Percentiles rank a stretch among this genome's conserved stretches.
Evolutionary conservation across 2,888 invertebrate species (phyloP).

Genomic region (Drosophila prolongata): DNA sequence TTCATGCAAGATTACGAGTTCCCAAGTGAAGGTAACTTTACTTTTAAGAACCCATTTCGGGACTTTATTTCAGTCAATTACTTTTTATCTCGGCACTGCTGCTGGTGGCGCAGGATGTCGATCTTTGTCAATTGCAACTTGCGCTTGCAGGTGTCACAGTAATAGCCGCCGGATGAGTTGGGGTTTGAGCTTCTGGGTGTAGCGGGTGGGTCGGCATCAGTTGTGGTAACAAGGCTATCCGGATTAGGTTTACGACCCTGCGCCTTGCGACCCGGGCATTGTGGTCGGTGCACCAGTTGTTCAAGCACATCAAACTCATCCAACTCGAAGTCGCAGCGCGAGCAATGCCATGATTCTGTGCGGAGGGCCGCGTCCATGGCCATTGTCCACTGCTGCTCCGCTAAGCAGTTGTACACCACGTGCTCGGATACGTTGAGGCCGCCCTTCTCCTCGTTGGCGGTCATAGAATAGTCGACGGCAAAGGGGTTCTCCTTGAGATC

Average conservation of each 20-base stretch:
- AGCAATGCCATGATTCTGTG: constrained; percentile 90
- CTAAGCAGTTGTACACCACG: constrained; percentile 90
- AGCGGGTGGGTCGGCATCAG: neutral
- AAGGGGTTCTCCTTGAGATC: constrained; percentile 89
- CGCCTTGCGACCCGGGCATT: constrained; percentile 31
- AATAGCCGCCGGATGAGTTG: constrained; percentile 84
- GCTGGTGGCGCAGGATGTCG: constrained; percentile 94
- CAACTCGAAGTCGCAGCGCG: constrained; percentile 87
- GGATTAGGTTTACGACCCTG: neutral
- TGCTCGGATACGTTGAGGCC: constrained; percentile 93
- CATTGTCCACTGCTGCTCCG: constrained; percentile 89
- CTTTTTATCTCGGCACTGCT: constrained; percentile 84
- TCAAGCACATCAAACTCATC: constrained; percentile 88
- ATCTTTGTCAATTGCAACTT: constrained; percentile 90
- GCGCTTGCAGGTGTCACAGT: constrained; percentile 90
- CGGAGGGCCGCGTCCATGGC: constrained; percentile 87
- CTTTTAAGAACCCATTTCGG: neutral
- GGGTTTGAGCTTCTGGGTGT: neutral
- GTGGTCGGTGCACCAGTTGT: constrained; percentile 88
- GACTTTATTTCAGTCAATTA: constrained; percentile 10
- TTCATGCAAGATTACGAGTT: too few relatives aligned
- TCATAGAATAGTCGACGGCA: constrained; percentile 87
- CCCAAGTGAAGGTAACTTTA: too few relatives aligned
- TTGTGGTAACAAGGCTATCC: neutral
- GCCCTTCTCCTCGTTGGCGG: constrained; percentile 89